Evolutionary conservation across 2,797 vertebrate genomes (phyloP).

Genomic region (Cuniculus paca): DNA sequence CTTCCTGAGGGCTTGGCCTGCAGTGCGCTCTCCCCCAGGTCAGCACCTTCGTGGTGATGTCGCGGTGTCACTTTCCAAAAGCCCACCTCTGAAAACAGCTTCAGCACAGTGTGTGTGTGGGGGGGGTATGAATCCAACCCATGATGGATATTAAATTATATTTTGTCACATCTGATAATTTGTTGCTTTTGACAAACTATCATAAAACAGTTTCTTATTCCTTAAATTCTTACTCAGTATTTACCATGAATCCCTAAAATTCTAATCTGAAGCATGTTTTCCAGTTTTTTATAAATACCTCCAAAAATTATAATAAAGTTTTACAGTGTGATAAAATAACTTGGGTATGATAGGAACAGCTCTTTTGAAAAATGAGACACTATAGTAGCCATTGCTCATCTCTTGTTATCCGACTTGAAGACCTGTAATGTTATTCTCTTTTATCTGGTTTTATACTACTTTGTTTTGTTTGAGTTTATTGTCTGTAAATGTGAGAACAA

Average conservation of each 20-base stretch:
- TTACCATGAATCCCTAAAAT: background rate
- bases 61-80: background rate
- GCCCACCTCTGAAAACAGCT: background rate
- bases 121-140: background rate
- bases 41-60: background rate
- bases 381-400: too few species aligned
- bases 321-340: background rate
- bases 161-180: background rate
- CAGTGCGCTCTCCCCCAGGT: background rate
- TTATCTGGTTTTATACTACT: too few species aligned
- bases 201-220: background rate
- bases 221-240: background rate
- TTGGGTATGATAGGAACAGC: too few species aligned
- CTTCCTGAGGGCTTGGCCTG: too few species aligned
- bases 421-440: too few species aligned
- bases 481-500: too few species aligned
- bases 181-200: background rate
- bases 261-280: background rate
- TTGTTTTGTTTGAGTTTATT: too few species aligned
- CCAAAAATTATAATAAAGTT: background rate
- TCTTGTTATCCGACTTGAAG: too few species aligned
- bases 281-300: conserved; percentile 1
- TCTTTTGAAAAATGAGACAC: too few species aligned
- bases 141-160: background rate
- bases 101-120: background rate